Base-by-base conservation (phyloP, 1,140 invertebrate genomes). In the Psix sp. region DNA sequence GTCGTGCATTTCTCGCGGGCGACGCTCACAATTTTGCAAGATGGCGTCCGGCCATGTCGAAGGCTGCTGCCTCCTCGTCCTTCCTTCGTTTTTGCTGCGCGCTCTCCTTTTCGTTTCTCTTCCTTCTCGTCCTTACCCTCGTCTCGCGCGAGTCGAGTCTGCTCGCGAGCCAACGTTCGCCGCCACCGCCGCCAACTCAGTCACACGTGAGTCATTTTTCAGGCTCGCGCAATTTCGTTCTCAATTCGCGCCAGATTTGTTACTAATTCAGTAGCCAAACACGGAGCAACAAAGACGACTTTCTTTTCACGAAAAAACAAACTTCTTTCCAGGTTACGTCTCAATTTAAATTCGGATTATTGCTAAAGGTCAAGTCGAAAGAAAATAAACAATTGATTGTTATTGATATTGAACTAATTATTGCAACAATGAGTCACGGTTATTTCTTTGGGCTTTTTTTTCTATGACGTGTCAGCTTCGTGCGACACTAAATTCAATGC, bases 41-140 rank as follows among this genome's bases (percentile, higher is more conserved):
- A 75, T 75, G 73, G 73, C 73, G 59, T 48, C 46, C 26, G 29
- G 46, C 46, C 59, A 31, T 51, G 38, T 52, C 59, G 46, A 63
- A 52, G 59, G 48, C 35, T 62, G 33, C 33, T 14, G 10, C 33
- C 43, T 49, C 45, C 46, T 51, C 57, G 57, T 51, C 57, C 57
- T 51, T 51, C 38, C 45, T 43, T 49, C 36, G 31, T 42, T 48
- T 33, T 24, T 15, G 31, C 43, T 33, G 42, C 42, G 36, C 57
- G 36, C 43, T 48, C 56, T 43, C 24, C 43, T 62, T 48, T 48
- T 57, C 54, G 56, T 57, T 51, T 54, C 51, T 38, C 36, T 54
- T 54, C 14, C 20, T 38, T 31, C 35, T 14, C 38, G 42, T 48
- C 31, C 43, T 42, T 24, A 39, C 38, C 26, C 38, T 33, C 26